Percentiles rank a stretch among this genome's conserved stretches.
Conservation (phyloP, 2,113 vertebrate species). For the Carassius carassius region DNA sequence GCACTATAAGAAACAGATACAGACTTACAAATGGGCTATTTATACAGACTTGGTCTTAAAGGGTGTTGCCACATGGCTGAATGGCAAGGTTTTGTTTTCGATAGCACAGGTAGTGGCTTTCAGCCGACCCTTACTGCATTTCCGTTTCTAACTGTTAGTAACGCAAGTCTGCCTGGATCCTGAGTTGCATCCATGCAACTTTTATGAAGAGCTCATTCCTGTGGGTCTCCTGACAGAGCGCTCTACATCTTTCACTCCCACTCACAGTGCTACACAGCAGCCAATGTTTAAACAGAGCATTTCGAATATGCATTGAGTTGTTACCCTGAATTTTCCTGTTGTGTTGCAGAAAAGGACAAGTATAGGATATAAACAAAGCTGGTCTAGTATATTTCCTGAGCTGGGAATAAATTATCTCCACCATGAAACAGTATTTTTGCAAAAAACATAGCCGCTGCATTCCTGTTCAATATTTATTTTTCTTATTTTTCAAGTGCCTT, state of each 20-base stretch:
- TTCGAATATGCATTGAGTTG: slow-evolving; percentile 56
- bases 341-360: slow-evolving; percentile 56
- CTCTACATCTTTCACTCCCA: slow-evolving; percentile 48
- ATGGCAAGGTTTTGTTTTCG: slow-evolving; percentile 47
- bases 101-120: slow-evolving; percentile 37
- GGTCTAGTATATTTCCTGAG: slow-evolving; percentile 62
- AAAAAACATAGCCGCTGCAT: background rate
- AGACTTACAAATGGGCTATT: background rate
- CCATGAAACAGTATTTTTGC: slow-evolving; percentile 63
- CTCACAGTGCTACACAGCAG: slow-evolving; percentile 36
- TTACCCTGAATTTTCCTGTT: slow-evolving; percentile 50
- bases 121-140: slow-evolving; percentile 45
- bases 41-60: background rate
- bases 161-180: slow-evolving; percentile 34
- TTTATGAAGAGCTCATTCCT: slow-evolving; percentile 71
- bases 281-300: slow-evolving; percentile 41
- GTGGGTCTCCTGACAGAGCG: slow-evolving; percentile 63
- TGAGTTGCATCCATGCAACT: slow-evolving; percentile 61
- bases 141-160: background rate
- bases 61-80: slow-evolving; percentile 41
- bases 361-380: slow-evolving; percentile 57
- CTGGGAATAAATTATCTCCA: slow-evolving; percentile 70
- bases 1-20: background rate
- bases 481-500: background rate
- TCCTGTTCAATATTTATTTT: background rate